Percentiles rank a stretch among this genome's conserved stretches.
Conservation (phyloP, 2,888 invertebrate species). For the Agrotis segetum region DNA sequence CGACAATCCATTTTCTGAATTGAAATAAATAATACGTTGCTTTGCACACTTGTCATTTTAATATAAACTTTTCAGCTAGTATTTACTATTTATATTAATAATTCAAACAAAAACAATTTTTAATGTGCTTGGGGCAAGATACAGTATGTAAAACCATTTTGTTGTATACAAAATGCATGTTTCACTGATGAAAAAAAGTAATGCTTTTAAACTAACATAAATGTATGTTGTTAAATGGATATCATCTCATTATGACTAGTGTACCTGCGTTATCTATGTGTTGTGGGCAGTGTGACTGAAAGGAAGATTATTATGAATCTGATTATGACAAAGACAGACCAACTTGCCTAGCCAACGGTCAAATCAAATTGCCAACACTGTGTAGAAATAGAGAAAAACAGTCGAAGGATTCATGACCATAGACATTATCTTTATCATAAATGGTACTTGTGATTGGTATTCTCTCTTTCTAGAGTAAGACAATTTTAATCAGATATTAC, state of each 20-base stretch:
- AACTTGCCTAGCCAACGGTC: too few species aligned
- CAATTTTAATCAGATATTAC: too few species aligned
- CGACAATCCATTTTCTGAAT: constrained; percentile 32
- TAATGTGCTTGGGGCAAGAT: constrained; percentile 17
- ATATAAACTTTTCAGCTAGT: constrained; percentile 1
- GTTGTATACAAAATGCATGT: constrained; percentile 25
- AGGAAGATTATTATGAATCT: not conserved
- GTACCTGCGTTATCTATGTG: constrained; percentile 33
- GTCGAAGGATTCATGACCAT: too few species aligned
- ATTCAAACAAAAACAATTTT: constrained; percentile 8
- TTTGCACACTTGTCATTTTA: constrained; percentile 5
- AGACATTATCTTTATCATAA: too few species aligned
- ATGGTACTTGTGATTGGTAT: too few species aligned
- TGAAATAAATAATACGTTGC: constrained; percentile 25
- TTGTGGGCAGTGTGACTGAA: constrained; percentile 11
- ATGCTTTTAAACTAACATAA: constrained; percentile 26
- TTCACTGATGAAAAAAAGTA: constrained; percentile 18
- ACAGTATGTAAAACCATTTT: constrained; percentile 17
- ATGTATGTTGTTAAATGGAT: constrained; percentile 20
- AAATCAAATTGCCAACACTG: too few species aligned
- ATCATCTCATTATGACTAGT: constrained; percentile 36
- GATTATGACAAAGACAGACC: not conserved
- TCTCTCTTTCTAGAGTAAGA: too few species aligned
- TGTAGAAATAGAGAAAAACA: too few species aligned
- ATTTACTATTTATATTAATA: not conserved